phyloP scores from a whole-genome alignment of 2,113 vertebrate species.

The Hypomesus transpacificus region DNA sequence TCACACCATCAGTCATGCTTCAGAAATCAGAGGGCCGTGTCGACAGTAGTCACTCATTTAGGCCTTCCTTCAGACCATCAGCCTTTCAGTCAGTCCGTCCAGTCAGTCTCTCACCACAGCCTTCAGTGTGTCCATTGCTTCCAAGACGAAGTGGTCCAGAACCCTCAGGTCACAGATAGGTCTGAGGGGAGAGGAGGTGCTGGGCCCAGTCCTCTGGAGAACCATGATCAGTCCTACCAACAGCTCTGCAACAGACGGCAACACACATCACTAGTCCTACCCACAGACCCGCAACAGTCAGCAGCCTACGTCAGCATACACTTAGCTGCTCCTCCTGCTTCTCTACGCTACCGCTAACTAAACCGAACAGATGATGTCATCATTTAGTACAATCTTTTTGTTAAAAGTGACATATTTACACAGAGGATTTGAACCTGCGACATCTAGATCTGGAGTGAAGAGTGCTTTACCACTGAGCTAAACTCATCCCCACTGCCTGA shows the following conservation, averaged over 20 bases:
- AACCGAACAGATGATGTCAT: background rate
- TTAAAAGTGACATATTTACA: no score
- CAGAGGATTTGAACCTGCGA: no score
- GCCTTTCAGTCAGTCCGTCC: background rate
- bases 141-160: conserved; percentile 64
- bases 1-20: background rate
- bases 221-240: conserved; percentile 46
- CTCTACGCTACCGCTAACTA: background rate
- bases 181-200: conserved; percentile 22
- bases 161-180: conserved; percentile 66
- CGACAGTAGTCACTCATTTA: no score
- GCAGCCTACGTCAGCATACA: no score
- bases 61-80: no score
- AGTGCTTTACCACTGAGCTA: no score
- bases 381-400: no score
- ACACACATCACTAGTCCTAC: background rate
- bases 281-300: conserved; percentile 34
- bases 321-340: no score
- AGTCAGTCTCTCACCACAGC: conserved; percentile 53
- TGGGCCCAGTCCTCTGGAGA: conserved; percentile 38
- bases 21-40: no score
- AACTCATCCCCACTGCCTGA: no score
- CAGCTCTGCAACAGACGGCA: conserved; percentile 33
- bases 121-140: conserved; percentile 61
- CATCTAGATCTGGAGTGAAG: no score